Evolutionary conservation across 2,113 vertebrate genomes (phyloP).

Genomic region (Pluvianellus socialis): DNA sequence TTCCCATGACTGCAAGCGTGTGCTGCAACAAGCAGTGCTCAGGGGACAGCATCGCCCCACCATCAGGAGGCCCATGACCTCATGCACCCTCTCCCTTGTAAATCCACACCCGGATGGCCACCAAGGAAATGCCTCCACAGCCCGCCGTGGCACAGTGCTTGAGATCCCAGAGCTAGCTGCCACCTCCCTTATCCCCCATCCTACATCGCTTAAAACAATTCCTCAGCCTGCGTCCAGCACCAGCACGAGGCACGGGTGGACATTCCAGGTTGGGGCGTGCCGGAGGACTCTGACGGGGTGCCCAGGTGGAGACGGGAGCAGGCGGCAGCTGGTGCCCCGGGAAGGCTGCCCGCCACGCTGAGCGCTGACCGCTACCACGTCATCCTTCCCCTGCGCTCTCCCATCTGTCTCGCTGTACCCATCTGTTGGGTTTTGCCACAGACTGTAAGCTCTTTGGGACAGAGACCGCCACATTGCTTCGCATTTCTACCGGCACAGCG

Average conservation of each 20-base stretch:
- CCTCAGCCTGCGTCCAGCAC: not conserved
- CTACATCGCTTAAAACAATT: not conserved
- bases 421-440: not conserved
- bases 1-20: rapidly evolving
- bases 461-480: not conserved
- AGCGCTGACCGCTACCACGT: not conserved
- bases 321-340: not conserved
- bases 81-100: not conserved
- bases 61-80: rapidly evolving
- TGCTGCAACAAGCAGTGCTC: not conserved
- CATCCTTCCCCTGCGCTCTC: not conserved
- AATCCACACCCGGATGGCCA: not conserved
- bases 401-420: not conserved
- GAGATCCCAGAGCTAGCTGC: not conserved
- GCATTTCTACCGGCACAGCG: not conserved
- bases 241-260: not conserved
- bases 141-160: rapidly evolving
- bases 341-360: not conserved
- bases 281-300: rapidly evolving
- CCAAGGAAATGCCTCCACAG: rapidly evolving
- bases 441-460: not conserved
- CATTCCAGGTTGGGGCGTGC: not conserved
- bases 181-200: not conserved
- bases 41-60: not conserved
- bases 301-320: not conserved